Base-by-base conservation (phyloP, 2,113 vertebrate species). In the Hylia prasina region DNA sequence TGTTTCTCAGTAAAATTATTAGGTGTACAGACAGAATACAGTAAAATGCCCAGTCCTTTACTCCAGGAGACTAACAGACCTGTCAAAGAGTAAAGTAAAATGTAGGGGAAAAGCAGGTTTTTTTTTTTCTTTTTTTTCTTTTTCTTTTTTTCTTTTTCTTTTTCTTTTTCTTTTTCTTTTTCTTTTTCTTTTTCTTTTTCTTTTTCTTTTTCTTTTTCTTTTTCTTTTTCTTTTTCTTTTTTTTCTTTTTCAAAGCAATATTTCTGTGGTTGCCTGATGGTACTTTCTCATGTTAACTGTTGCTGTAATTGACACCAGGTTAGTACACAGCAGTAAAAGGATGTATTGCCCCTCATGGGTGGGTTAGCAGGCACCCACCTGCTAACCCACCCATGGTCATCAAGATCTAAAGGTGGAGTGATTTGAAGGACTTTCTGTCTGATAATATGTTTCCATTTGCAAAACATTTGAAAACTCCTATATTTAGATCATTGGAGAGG, bases 1-100 rank as follows among this genome's bases (percentile, higher is more conserved):
- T 27, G 45, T 69, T 95, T 64, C 54, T 78, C 40, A 65, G 24
- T 47, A 39, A 76, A 95, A 85, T 72, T 87, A 91, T 79, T 79
- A 73, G 15, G 8, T 86, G 50, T 77, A 30, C 50, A 90, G 82
- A 80, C 42, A 61, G 48, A 53, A 72, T 72, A 80, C 0, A 6
- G 31, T 60, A 81, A 92, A 90, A 83, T 40, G 35, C 4, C 56
- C 65, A 54, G 33, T 81, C 28, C 13, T 48, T 88, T 19, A 81
- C 89, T 91, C 53, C 73, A 69, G 45, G 21, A 89, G 50, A 89
- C 50, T 87, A 87, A 80, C 10, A 87, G 45, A 87, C 8, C 18
- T 6, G 8, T 40, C 53, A 71, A 70, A 89, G 82, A 56, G 10
- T 28, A 58, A 78, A 48, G 47, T 20, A 91, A 89, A 82, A 71